Base-by-base conservation (phyloP, 2,113 vertebrate genomes). In the Piaya cayana region DNA sequence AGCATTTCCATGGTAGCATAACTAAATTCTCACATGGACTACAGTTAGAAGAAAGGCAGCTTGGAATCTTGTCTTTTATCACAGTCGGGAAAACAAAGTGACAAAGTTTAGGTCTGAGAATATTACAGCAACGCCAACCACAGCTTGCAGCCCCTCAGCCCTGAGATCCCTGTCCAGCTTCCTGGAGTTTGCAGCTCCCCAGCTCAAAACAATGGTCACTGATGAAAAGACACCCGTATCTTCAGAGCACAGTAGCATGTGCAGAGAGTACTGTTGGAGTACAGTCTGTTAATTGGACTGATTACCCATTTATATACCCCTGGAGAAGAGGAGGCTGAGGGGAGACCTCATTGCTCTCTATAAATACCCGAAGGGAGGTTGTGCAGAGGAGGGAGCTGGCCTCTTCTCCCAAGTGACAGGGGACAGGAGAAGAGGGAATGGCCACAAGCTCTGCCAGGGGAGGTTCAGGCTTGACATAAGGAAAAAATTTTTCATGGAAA, bases 41-140 rank as follows among this genome's bases (percentile, higher is more conserved):
- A 29, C 16, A 50, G 65, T 49, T n/a, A 64, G 23, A 63, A 15
- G 27, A 27, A 19, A 65, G 36, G 34, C 39, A 76, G 17, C 32
- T 55, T 63, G 34, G 55, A 82, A 74, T 60, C 87, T 26, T 55
- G 23, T 23, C 34, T 80, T 76, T 52, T 39, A 7, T 50, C 7
- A 32, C 6, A 76, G 10, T 12, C 17, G 50, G 19, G 15, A 11
- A 15, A 34, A 5, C 39, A 45, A 69, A 26, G 12, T 25, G 16
- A 34, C 11, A 32, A 65, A 34, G 17, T 25, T 70, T 29, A 75
- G 39, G 29, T 15, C 11, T 65, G 18, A 71, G 39, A 89, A 34
- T 7, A 3, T 5, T 20, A 37, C 0, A 74, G 36, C 32, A 65
- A 8, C 1, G 0, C 11, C 32, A 39, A 9, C 2, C 32, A 9